A percentile compares a stretch with the other conserved stretches of the same genome.
Conservation (phyloP, 2,888 invertebrate species). For the Melipona bicolor region DNA sequence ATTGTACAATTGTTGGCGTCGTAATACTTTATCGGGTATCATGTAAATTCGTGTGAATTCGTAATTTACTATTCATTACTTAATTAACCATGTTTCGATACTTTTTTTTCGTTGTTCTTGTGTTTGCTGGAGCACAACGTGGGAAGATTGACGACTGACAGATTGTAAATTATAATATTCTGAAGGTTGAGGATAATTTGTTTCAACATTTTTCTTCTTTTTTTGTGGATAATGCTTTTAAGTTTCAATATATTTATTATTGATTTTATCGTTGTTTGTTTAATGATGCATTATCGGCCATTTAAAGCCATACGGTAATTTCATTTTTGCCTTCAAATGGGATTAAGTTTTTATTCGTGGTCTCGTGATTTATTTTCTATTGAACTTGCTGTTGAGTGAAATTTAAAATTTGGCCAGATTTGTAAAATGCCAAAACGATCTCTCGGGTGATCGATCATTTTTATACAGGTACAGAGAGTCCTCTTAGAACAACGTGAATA, state of each 20-base stretch:
- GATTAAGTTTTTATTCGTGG: background rate
- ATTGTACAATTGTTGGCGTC: background rate
- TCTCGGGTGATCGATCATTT: background rate
- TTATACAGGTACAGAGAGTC: background rate
- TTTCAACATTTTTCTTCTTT: too few relatives aligned
- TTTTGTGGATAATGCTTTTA: background rate
- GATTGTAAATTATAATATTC: background rate
- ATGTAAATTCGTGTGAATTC: conserved; percentile 7
- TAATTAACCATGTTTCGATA: background rate
- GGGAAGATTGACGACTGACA: conserved; percentile 12
- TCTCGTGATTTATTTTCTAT: background rate
- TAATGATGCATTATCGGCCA: background rate
- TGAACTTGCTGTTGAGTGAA: background rate
- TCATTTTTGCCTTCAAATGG: background rate
- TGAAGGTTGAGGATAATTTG: background rate
- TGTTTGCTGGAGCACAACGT: background rate
- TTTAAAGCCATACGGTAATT: background rate
- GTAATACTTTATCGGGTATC: background rate
- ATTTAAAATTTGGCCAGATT: background rate
- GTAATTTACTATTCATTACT: conserved; percentile 1
- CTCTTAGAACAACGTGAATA: background rate
- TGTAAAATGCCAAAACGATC: background rate
- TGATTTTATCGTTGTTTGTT: background rate
- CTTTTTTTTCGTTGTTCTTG: conserved; percentile 5
- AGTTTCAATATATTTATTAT: background rate